Evolutionary conservation across 2,888 invertebrate species (phyloP), one percentile per base, ranked within the genome.

Genomic region (Epistrophella euchroma): DNA sequence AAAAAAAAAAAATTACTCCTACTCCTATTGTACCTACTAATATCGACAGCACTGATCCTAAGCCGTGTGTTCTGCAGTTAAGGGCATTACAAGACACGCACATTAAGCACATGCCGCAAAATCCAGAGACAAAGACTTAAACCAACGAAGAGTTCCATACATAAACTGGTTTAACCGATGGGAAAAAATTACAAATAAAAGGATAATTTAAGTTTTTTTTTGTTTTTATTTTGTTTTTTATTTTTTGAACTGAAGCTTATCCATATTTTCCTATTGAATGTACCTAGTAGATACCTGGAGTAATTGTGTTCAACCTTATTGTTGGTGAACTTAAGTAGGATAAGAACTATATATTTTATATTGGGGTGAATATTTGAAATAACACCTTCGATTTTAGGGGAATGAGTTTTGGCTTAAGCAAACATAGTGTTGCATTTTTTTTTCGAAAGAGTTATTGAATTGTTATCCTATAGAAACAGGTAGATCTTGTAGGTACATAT

Each of bases 81-180:
- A 62, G 37, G 73, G 70, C 62, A 78, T 83, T 78, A 78, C 56
- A 78, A 47, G 40, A 22, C 70, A 77, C 60, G 68, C 77, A 78
- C 50, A 43, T 22, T 25, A 68, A 68, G 25, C 50, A 68, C 62
- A 73, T 60, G 73, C 25, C 40, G 68, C 19, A 37, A 64, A 22
- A 50, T 47, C 22, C 71, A 47, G 52, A 19, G 19, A 47, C 66
- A 37, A 52, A 52, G 35, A 22, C 52, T 47, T 37, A 68, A 28
- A 47, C 52, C 68, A 68, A 37, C 7, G n/a, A 19, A 66, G 19
- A 32, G 47, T 17, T 66, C 17, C 28, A 28, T 45, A 19, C n/a
- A 10, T 43, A 19, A 80, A 56, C 76, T 77, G 77, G 72, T 68
- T 73, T 22, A 47, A 28, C 13, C 32, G 56, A 37, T 74, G 83